These are phyloP conservation scores for Gallinago solitaria DNA, from an alignment of 2,797 vertebrate species.

Conservation along the genomic window DNA sequence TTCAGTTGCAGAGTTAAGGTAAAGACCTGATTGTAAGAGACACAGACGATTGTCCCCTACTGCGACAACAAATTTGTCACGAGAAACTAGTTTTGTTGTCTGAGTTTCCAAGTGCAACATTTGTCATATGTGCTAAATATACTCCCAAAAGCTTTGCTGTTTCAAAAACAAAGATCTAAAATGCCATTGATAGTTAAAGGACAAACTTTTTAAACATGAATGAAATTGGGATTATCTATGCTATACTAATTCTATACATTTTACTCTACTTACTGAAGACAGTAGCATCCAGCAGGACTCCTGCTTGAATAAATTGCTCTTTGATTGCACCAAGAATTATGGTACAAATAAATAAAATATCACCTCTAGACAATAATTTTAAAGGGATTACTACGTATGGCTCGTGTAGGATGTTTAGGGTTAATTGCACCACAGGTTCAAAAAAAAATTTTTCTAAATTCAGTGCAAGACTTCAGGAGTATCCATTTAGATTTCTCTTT, in stretches of 20 bases:
- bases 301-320: conserved; percentile 50
- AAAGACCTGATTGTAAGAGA: conserved; percentile 87
- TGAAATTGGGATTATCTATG: conserved; percentile 65
- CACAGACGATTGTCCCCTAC: conserved; percentile 72
- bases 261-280: conserved; percentile 66
- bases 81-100: conserved; percentile 71
- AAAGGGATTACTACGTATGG: conserved; percentile 71
- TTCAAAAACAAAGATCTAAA: conserved; percentile 68
- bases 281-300: conserved; percentile 69
- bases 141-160: conserved; percentile 73
- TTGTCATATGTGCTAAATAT: conserved; percentile 77
- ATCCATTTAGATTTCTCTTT: conserved; percentile 69
- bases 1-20: conserved; percentile 88
- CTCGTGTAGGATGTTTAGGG: conserved; percentile 74
- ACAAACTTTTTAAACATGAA: conserved; percentile 77
- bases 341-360: conserved; percentile 59
- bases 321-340: conserved; percentile 39
- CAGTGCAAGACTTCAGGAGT: conserved; percentile 79
- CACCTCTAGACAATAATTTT: conserved; percentile 52
- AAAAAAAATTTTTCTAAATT: conserved; percentile 74
- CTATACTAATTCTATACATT: conserved; percentile 66
- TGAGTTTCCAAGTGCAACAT: conserved; percentile 77
- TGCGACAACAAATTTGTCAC: conserved; percentile 78
- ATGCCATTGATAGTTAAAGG: conserved; percentile 73
- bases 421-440: conserved; percentile 75